Evolutionary conservation across 2,797 vertebrate genomes (phyloP).

Genomic region (Betta splendens): DNA sequence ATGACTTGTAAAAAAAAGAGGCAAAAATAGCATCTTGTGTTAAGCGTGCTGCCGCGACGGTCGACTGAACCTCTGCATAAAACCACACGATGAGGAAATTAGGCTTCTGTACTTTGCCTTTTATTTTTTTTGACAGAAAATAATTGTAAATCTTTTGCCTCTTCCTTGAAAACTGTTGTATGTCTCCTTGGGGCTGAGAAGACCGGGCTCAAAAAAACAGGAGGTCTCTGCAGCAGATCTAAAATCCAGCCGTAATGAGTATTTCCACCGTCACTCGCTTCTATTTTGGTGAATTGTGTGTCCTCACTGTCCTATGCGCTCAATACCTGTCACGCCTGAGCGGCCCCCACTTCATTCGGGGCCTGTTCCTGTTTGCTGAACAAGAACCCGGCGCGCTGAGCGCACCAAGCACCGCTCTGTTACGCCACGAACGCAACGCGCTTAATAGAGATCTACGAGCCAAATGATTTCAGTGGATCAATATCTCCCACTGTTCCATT

Average conservation of each 20-base stretch:
- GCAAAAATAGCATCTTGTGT: conserved; percentile 40
- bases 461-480: conserved; percentile 5
- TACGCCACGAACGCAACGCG: conserved; percentile 22
- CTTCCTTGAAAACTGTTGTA: neutral
- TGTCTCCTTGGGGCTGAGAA: conserved; percentile 20
- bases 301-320: conserved; percentile 47
- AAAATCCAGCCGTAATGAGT: conserved; percentile 18
- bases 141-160: conserved; percentile 5
- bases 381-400: conserved; percentile 26
- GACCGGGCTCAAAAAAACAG: conserved; percentile 19
- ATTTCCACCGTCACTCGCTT: conserved; percentile 26
- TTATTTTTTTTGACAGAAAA: conserved; percentile 19
- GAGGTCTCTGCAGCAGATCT: conserved; percentile 18
- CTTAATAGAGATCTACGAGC: conserved; percentile 3
- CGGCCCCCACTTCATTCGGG: conserved; percentile 42
- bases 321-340: conserved; percentile 49
- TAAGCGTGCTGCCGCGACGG: conserved; percentile 2
- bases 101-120: neutral
- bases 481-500: conserved; percentile 13
- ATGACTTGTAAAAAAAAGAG: conserved; percentile 34
- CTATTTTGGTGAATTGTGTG: conserved; percentile 40
- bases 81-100: conserved; percentile 39
- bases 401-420: conserved; percentile 13
- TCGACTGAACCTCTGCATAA: conserved; percentile 22
- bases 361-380: conserved; percentile 25